Evolutionary conservation across 1,140 invertebrate species (phyloP), one percentile per base, ranked within the genome.

Genomic region (Drosophila biarmipes): DNA sequence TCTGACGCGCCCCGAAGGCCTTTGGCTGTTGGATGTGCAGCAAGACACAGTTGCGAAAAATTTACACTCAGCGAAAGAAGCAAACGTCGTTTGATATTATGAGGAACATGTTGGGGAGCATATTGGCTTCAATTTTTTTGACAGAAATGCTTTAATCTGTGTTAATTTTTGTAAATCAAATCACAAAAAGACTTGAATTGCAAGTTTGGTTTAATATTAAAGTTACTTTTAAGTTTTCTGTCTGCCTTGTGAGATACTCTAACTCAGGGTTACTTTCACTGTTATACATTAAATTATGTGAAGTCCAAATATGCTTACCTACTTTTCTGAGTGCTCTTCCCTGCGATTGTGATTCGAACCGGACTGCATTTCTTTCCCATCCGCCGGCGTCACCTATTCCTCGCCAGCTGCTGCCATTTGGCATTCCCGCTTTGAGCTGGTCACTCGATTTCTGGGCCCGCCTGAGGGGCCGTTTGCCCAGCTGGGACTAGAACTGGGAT

Each of bases 401-500:
- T 34, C 45, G 51, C 34, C 73, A 38, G 17, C 45, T 34, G 12
- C 4, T 54, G 55, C 34, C 35, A 17, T 12, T 29, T 15, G 38
- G 48, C 52, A 74, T 52, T 52, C 59, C 17, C 49, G 34, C 72
- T 74, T 74, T 74, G 58, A 56, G 31, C 58, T 52, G 67, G 48
- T 73, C 15, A 61, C 46, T 51, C n/a, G 24, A 27, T 29, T 31
- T 29, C 46, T 49, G 40, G 55, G 15, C 42, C 12, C 10, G 57
- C 57, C 35, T 57, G 72, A 55, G 64, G 52, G 55, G 72, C 52
- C 59, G 63, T 64, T 64, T 74, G 27, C 46, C 64, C 68, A 63
- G 29, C 71, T 52, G 71, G 59, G 71, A 74, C 71, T 52, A 59
- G 59, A 58, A 74, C 52, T 46, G 58, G 57, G 56, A 63, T 63